Conservation (phyloP, 2,797 vertebrate genomes). For the Eulemur coronatus region DNA sequence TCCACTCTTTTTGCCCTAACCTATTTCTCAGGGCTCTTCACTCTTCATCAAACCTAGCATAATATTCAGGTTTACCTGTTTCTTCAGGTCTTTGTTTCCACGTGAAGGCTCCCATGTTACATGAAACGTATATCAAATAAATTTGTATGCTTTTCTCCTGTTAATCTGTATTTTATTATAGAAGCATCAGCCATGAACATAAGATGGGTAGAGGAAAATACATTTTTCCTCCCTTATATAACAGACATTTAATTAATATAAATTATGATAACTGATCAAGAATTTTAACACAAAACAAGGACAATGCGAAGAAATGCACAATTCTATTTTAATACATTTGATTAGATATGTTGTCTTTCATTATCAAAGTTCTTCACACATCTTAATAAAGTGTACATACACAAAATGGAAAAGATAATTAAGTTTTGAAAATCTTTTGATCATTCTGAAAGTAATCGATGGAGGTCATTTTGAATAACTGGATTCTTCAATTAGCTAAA, state of each 20-base stretch:
- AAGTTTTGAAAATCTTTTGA: slow-evolving; percentile 6
- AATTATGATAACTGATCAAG: background rate
- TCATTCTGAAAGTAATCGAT: background rate
- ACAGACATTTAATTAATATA: background rate
- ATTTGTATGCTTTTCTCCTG: background rate
- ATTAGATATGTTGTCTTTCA: background rate
- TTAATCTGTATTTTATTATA: background rate
- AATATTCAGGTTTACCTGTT: background rate
- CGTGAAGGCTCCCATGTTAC: background rate
- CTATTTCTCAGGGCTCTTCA: background rate
- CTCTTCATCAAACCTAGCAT: background rate
- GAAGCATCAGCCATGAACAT: background rate
- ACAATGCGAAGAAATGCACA: background rate
- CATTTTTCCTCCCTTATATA: background rate
- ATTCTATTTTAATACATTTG: background rate
- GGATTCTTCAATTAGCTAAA: background rate
- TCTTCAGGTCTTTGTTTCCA: background rate
- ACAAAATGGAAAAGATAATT: background rate
- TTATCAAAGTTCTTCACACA: background rate
- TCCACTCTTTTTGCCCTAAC: background rate
- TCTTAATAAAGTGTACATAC: background rate
- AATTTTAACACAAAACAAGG: background rate
- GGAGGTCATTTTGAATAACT: background rate
- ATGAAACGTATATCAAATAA: background rate
- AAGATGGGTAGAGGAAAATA: background rate